Base-by-base conservation (phyloP, 2,797 vertebrate genomes). In the Enteromius fasciolatus region DNA sequence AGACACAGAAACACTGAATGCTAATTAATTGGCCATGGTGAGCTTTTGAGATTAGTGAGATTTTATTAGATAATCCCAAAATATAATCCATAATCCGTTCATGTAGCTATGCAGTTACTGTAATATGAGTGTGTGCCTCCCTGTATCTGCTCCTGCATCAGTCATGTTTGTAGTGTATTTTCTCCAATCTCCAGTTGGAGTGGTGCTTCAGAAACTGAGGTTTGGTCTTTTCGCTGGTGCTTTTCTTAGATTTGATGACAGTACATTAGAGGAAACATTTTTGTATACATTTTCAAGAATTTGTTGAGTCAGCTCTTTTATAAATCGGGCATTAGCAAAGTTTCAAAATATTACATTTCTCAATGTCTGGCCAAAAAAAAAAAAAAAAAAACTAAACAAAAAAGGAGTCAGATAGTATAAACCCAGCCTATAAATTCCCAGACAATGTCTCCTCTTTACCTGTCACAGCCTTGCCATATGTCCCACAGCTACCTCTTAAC, bases 241-340 rank as follows among this genome's bases (percentile, higher is more conserved):
- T 84, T 73, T 81, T 83, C 50, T 46, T 52, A 52, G 48, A n/a
- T 74, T 68, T 79, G 59, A 79, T 64, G 61, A 67, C 59, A 74
- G 69, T 33, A 59, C n/a, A 66, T 64, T 73, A 54, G 33, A 48
- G n/a, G 8, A 67, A 74, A 54, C 36, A 18, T 50, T 28, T 83
- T 78, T 86, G 81, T 76, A 36, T 66, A 5, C 84, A 81, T 83
- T 82, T 87, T 23, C 52, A 23, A 33, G 80, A 33, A 80, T 76
- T 66, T 73, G 69, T 78, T 90, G 89, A 90, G 80, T 92, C 87
- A 83, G 88, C 88, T 89, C 81, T 90, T 91, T 85, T 87, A 91
- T 88, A 92, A 93, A 90, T 83, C 88, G 87, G 87, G 85, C 88
- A 92, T 92, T 92, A 89, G 86, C 77, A 33, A 52, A 79, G 52